phyloP scores from a whole-genome alignment of 2,113 vertebrate genomes.

The Strix uralensis region DNA sequence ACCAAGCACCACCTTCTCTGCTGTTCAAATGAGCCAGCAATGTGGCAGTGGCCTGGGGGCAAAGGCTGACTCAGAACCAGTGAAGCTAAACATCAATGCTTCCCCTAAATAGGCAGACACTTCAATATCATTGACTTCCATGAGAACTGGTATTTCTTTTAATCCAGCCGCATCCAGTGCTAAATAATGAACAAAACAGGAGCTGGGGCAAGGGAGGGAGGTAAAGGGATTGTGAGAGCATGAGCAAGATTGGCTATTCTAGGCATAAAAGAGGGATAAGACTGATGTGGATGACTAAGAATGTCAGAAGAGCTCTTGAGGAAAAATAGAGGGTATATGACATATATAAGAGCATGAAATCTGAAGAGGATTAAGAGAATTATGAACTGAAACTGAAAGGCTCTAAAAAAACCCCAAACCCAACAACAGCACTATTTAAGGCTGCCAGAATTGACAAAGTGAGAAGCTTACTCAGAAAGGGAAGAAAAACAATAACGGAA shows the following conservation, averaged over 20 bases:
- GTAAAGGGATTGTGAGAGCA: neutral
- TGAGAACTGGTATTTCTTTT: slow-evolving; percentile 41
- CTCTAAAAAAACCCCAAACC: neutral
- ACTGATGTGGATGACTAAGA: slow-evolving; percentile 16
- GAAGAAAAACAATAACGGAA: neutral
- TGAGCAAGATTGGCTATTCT: neutral
- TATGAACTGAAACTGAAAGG: neutral
- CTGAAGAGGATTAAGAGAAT: slow-evolving; percentile 46
- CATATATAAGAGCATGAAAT: slow-evolving; percentile 26
- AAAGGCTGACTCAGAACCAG: slow-evolving; percentile 65
- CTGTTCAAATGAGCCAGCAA: slow-evolving; percentile 42
- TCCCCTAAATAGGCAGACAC: slow-evolving; percentile 50
- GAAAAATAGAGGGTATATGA: slow-evolving; percentile 19
- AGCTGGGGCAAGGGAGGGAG: neutral
- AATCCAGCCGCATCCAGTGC: neutral
- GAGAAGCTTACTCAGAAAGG: neutral
- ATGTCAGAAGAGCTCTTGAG: neutral
- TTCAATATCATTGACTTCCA: slow-evolving; percentile 53
- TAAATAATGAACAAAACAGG: slow-evolving; percentile 22
- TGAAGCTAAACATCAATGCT: slow-evolving; percentile 56
- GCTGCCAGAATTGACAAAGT: neutral
- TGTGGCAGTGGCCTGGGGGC: slow-evolving; percentile 36
- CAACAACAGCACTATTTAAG: neutral
- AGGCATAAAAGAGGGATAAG: neutral
- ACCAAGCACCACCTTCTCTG: slow-evolving; percentile 32